Base-by-base conservation (phyloP, 2,113 vertebrate species). In the Columbina picui region DNA sequence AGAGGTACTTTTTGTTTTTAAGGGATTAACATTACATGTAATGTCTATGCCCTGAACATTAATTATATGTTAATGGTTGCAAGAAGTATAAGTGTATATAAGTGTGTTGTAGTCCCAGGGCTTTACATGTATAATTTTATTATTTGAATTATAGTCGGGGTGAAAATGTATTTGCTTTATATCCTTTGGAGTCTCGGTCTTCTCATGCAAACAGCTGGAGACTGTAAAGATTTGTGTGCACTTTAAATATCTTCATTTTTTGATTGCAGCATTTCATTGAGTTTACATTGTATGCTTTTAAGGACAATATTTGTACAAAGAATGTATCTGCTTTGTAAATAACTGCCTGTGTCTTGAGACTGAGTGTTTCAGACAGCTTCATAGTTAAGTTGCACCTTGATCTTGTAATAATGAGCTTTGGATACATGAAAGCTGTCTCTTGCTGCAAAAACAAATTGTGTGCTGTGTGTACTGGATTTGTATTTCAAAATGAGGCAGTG, bases 341-440 rank as follows among this genome's bases (percentile, higher is more conserved):
- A 82, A n/a, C 49, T 87, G 64, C 81, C n/a, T 26, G 8, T 88
- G 67, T 71, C 71, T 88, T 84, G 90, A 80, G 77, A 12, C 41
- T 34, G 71, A 81, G 34, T 65, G 32, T 55, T 91, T 90, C 64
- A 94, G 92, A 86, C 92, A 88, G 95, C 90, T 77, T 73, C 3
- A 3, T 59, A 36, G 41, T 93, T 74, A 87, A 80, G 47, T 88
- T 88, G 75, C 68, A 92, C 93, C 92, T 96, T 97, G 91, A 96
- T 96, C 90, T 96, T 78, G 59, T 80, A 81, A 65, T 95, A 86
- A 92, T 84, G 79, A 95, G 79, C 68, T 94, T 89, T 88, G 82
- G 65, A 34, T 88, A 90, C 90, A 88, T 90, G 84, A 91, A 95
- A 88, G 90, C 96, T 96, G 82, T 90, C 63, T 93, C 84, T 34